Evolutionary conservation across 2,797 vertebrate genomes (phyloP).

Genomic region (Crenuchus spilurus): DNA sequence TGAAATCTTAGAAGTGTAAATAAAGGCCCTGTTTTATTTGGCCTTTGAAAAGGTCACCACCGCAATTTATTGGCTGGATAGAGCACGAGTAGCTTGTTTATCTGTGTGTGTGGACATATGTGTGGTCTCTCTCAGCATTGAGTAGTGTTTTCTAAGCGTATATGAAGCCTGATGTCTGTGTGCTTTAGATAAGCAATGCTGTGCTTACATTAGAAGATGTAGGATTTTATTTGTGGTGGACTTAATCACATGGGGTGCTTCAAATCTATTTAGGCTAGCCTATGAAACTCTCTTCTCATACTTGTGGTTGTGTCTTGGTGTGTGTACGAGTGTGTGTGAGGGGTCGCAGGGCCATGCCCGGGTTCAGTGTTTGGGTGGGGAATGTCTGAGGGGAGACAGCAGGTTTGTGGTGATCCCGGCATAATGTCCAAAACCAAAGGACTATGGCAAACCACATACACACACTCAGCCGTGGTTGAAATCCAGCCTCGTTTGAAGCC

Average conservation of each 20-base stretch:
- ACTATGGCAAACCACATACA: constrained; percentile 6
- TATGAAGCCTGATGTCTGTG: not conserved
- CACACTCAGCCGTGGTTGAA: not conserved
- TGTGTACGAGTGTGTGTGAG: constrained; percentile 23
- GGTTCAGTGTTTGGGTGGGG: constrained; percentile 7
- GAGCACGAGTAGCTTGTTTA: constrained; percentile 11
- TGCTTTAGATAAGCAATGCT: constrained; percentile 4
- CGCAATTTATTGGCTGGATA: not conserved
- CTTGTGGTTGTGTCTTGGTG: constrained; percentile 11
- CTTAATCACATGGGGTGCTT: not conserved
- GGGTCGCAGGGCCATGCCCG: constrained; percentile 2
- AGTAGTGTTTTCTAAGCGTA: not conserved
- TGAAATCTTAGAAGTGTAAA: constrained; percentile 7
- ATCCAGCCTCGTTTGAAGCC: constrained; percentile 12
- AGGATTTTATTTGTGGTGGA: not conserved
- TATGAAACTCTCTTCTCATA: constrained; percentile 14
- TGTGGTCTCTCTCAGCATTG: not conserved
- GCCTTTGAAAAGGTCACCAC: constrained; percentile 8
- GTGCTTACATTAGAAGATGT: not conserved
- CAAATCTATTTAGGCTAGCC: not conserved
- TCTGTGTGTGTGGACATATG: not conserved
- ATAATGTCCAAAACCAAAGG: constrained; percentile 24
- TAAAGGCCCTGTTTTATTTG: constrained; percentile 7
- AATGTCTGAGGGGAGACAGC: not conserved
- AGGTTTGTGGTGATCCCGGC: not conserved